Conservation (phyloP, 2,888 invertebrate species). For the Napeogenes inachia region DNA sequence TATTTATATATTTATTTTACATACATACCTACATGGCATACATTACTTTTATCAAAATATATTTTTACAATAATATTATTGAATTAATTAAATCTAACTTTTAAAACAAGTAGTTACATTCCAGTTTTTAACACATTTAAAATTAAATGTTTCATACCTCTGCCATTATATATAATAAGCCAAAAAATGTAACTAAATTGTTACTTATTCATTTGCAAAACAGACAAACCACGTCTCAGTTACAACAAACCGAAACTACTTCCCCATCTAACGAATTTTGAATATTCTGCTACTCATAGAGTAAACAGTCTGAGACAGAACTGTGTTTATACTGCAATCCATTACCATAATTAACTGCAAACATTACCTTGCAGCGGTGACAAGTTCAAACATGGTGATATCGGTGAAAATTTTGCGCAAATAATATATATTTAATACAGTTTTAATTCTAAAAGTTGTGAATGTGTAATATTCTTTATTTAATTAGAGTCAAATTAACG, state of each 20-base stretch:
- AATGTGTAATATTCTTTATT: too few species aligned
- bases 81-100: too few species aligned
- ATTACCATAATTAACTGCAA: conserved; percentile 71
- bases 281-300: conserved; percentile 39
- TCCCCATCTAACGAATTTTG: conserved; percentile 26
- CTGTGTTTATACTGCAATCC: conserved; percentile 51
- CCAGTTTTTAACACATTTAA: too few species aligned
- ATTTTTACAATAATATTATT: too few species aligned
- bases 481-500: too few species aligned
- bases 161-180: too few species aligned
- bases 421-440: conserved; percentile 45
- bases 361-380: conserved; percentile 57
- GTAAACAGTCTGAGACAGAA: conserved; percentile 39
- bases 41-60: too few species aligned
- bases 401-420: conserved; percentile 57
- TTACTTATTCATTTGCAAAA: conserved; percentile 22
- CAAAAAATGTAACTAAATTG: neutral
- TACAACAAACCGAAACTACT: conserved; percentile 30
- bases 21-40: too few species aligned
- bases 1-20: too few species aligned
- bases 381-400: conserved; percentile 58
- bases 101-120: too few species aligned
- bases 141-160: too few species aligned
- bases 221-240: conserved; percentile 27
- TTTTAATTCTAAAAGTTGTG: conserved; percentile 16